Evolutionary conservation across 1,140 invertebrate genomes (phyloP).

Genomic region (Batillaria attramentaria): DNA sequence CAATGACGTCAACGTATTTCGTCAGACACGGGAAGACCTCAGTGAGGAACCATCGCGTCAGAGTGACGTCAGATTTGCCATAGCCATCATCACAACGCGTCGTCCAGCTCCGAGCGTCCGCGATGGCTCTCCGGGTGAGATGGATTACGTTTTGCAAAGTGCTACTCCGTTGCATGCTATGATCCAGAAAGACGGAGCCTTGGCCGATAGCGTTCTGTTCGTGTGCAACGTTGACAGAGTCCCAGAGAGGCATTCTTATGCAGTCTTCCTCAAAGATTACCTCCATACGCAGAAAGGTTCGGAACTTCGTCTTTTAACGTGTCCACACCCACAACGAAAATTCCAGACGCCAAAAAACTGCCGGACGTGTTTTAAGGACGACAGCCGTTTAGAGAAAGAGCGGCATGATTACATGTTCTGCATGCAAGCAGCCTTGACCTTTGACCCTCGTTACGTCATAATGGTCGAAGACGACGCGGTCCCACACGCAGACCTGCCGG

Average conservation of each 20-base stretch:
- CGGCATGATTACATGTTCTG: slow-evolving; percentile 49
- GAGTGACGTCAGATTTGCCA: not conserved
- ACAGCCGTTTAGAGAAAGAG: slow-evolving; percentile 31
- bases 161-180: slow-evolving; percentile 37
- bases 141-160: slow-evolving; percentile 40
- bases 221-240: slow-evolving; percentile 47
- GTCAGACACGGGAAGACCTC: slow-evolving; percentile 1
- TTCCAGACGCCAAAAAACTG: not conserved
- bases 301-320: slow-evolving; percentile 9
- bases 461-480: slow-evolving; percentile 54
- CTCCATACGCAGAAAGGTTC: slow-evolving; percentile 39
- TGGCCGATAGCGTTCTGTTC: slow-evolving; percentile 33
- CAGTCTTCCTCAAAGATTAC: slow-evolving; percentile 32
- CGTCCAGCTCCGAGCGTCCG: no score
- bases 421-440: slow-evolving; percentile 34
- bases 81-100: not conserved
- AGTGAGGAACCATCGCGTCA: not conserved
- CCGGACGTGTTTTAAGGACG: not conserved
- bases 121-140: no score
- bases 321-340: slow-evolving; percentile 4
- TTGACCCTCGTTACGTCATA: slow-evolving; percentile 38
- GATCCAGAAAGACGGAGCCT: slow-evolving; percentile 20
- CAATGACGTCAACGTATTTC: not conserved
- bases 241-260: slow-evolving; percentile 36
- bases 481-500: slow-evolving; percentile 34